Evolutionary conservation across 2,113 vertebrate genomes (phyloP).

Genomic region (Propithecus coquereli): DNA sequence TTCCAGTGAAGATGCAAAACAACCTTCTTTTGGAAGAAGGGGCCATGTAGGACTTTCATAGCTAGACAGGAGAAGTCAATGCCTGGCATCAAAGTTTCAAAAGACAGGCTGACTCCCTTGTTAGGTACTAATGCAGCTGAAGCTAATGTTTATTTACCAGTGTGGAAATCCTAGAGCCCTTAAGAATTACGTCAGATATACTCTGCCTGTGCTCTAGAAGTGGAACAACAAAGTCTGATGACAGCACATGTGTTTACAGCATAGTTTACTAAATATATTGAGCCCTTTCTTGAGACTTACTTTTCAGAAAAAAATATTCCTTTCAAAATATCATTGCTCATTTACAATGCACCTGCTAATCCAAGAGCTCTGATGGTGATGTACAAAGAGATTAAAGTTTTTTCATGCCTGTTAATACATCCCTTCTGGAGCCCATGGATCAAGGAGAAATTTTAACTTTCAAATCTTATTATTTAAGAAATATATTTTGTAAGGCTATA

Average conservation of each 20-base stretch:
- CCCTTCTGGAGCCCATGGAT: not conserved
- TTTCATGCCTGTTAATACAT: not conserved
- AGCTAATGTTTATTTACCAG: not conserved
- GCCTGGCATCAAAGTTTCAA: not conserved
- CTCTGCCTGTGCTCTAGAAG: not conserved
- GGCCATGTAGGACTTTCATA: not conserved
- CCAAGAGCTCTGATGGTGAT: not conserved
- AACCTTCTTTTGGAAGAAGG: not conserved
- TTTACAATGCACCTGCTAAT: not conserved
- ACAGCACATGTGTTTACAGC: not conserved
- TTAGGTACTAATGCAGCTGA: not conserved
- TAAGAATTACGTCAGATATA: not conserved
- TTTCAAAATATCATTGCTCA: not conserved
- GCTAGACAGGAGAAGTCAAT: not conserved
- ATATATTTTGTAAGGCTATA: not conserved
- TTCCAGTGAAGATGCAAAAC: not conserved
- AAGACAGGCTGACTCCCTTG: not conserved
- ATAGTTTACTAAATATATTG: not conserved
- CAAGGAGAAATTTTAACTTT: not conserved
- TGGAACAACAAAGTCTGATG: not conserved
- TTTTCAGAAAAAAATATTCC: not conserved
- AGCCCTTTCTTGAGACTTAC: not conserved
- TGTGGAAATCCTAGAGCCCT: not conserved
- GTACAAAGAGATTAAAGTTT: not conserved
- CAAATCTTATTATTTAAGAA: not conserved